Evolutionary conservation across 2,113 vertebrate species (phyloP), one percentile per base, ranked within the genome.

Genomic region (Atlantisia rogersi): DNA sequence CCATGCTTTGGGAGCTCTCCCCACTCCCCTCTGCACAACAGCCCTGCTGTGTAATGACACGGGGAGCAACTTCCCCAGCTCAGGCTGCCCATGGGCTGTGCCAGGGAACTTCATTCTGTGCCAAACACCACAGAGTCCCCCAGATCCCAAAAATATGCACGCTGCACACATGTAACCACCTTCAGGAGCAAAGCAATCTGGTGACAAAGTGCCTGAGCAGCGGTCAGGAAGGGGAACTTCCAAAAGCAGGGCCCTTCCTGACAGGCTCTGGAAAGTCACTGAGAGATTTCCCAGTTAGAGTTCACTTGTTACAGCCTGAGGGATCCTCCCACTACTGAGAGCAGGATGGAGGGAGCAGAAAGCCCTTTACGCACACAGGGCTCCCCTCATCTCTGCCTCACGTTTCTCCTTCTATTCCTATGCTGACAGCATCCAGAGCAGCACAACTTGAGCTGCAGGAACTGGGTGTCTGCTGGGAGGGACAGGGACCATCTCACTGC

Each of bases 51-150:
- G 65, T 10, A 44, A 9, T 4, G 17, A 48, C 0, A 20, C 2
- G 0, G 78, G 75, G 63, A 93, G 6, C 63, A 79, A 48, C 94
- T 86, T 76, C 4, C 65, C 69, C 92, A 73, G 65, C 58, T 64
- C 84, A 25, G 19, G 1, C 44, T 63, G 84, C 65, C 76, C 42
- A n/a, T 2, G 59, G 48, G n/a, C 67, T 58, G 31, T 5, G 10
- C 82, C 79, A 81, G 86, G 60, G 68, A 80, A 91, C 74, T 83
- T 83, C 83, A 92, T 83, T 88, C 52, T 1, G 67, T 68, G 91
- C 55, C 70, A 92, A 95, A 74, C 80, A 81, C 25, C 55, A 32
- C 3, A 5, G 31, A 82, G 42, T 40, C 59, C 75, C 82, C n/a
- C 59, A 58, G 76, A 80, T 55, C 42, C 92, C 91, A 83, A 81